Base-by-base conservation (phyloP, 2,888 invertebrate genomes). In the Mechanitis messenoides region DNA sequence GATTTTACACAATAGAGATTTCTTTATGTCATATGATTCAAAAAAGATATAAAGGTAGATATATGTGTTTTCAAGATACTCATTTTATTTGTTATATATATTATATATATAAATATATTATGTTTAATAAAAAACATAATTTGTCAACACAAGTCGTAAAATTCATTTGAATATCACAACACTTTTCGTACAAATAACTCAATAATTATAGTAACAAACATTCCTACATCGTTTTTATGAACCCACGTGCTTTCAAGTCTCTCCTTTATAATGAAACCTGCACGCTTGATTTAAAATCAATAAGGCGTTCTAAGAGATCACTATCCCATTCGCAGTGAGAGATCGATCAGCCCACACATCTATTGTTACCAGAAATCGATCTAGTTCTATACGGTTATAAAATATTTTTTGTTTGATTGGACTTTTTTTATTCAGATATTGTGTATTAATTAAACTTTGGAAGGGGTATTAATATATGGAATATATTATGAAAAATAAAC, bases 201-300 rank as follows among this genome's bases (percentile, higher is more conserved):
- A 38, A 45, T 54, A 45, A 31, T 35, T 59, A 63, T 62, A 61
- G 58, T 61, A 54, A 53, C 45, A 56, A 61, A 47, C 45, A 2
- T 46, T 47, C 33, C 33, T 59, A 60, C 56, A 55, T 57, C 58
- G 60, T 65, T 65, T 68, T 67, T 65, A 65, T 59, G 54, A 55
- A 62, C 56, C 62, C 68, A 67, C 68, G 69, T 71, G 70, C 67
- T 68, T 68, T 67, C 64, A 61, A 69, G 72, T 69, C 71, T 72
- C 77, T 73, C 76, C 76, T 78, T 80, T 79, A 71, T 81, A 70
- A 75, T 72, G 62, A 68, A 73, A 72, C 74, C 79, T 81, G 75
- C 80, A 84, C 81, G 81, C 79, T 75, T 70, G 80, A 85, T 89
- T 85, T 79, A 84, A 86, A 89, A 86, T 87, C 87, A 87, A 88